Base-by-base conservation (phyloP, 2,113 vertebrate species). In the Sinocyclocheilus anshuiensis region DNA sequence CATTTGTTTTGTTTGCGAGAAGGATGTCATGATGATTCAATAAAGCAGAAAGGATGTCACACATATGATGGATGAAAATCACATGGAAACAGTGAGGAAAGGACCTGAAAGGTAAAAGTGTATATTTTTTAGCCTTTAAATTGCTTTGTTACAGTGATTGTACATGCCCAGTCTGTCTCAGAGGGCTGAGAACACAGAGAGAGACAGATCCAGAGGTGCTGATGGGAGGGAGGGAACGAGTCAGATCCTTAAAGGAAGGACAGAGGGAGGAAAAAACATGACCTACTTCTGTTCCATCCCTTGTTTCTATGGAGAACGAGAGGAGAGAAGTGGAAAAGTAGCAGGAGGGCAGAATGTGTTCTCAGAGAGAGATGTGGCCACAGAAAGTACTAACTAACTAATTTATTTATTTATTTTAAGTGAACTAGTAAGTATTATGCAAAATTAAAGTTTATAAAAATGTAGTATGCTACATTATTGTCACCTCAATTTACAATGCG, bases 251-350 rank as follows among this genome's bases (percentile, higher is more conserved):
- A 69, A 75, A 77, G 63, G 59, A 42, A 50, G 50, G 57, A 74
- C 50, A 84, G 81, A 84, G 69, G 57, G 39, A 87, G 88, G 86
- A 83, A 88, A 82, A 90, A 90, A 86, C 87, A 72, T 93, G 93
- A 93, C 93, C 92, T 92, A 93, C 88, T 93, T 94, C 88, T 90
- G 16, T 63, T 86, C 42, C 45, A 74, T 39, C 77, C 83, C 88
- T 93, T 89, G 90, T 92, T 93, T 90, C 90, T 92, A 92, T 90
- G 87, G 50, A 45, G 29, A 76, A 75, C 1, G 1, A 45, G 33
- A 84, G n/a, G 78, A 65, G 57, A 48, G n/a, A 63, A 61, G 26
- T 33, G 50, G 11, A 24, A 24, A 48, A 24, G 18, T 4, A 20
- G 55, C 26, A 55, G 48, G 24, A 77, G 24, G 67, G 55, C 36